phyloP scores from a whole-genome alignment of 1,140 invertebrate species.

The Stegodyphus mimosarum region DNA sequence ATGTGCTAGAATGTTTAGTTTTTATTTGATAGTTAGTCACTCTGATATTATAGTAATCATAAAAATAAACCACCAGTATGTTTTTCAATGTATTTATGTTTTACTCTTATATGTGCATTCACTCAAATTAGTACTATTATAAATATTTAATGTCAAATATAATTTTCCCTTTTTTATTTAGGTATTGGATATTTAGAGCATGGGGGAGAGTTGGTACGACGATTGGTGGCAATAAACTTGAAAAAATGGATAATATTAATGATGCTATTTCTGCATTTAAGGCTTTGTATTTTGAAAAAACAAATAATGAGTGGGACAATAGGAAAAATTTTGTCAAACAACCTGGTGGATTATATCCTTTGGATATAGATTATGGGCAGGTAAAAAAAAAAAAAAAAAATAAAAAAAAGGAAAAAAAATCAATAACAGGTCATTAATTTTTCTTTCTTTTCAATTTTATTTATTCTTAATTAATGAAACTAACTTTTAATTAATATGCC shows the following conservation, averaged over 20 bases:
- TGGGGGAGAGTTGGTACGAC: slow-evolving; percentile 97
- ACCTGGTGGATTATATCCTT: slow-evolving; percentile 84
- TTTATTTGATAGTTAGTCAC: too few species aligned
- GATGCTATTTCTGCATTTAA: slow-evolving; percentile 79
- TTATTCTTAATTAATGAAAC: neutral
- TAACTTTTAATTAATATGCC: neutral
- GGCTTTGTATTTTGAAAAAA: slow-evolving; percentile 82
- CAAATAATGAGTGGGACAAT: slow-evolving; percentile 82
- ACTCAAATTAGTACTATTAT: neutral
- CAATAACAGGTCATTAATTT: neutral
- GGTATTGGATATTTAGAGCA: slow-evolving; percentile 85
- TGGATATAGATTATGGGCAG: slow-evolving; percentile 86
- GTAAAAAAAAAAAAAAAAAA: slow-evolving; percentile 1
- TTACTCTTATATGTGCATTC: neutral
- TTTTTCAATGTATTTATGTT: too few species aligned
- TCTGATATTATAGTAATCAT: too few species aligned
- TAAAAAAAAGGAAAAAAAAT: too few species aligned
- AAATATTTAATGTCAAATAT: neutral
- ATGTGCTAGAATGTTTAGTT: too few species aligned
- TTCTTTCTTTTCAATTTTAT: neutral
- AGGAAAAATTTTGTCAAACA: slow-evolving; percentile 81
- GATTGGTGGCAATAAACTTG: slow-evolving; percentile 84
- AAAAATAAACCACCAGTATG: too few species aligned
- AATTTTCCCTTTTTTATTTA: slow-evolving; percentile 47
- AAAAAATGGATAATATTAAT: slow-evolving; percentile 71